Evolutionary conservation across 2,113 vertebrate genomes (phyloP).

Genomic region (Cranoglanis bouderius): DNA sequence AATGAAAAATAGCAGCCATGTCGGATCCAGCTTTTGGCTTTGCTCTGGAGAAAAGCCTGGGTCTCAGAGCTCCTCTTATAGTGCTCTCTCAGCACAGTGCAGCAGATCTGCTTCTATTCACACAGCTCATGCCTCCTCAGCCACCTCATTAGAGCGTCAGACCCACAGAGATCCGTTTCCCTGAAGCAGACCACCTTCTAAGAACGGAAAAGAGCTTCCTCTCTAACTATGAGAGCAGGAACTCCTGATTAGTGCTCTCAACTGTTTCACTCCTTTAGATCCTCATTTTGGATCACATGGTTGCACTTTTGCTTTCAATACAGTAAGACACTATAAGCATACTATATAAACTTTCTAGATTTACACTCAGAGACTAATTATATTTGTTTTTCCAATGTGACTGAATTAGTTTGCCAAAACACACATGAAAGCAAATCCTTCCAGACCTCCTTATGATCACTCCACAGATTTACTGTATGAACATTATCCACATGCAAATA

Average conservation of each 20-base stretch:
- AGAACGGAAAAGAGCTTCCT: slow-evolving; percentile 23
- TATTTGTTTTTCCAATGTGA: neutral
- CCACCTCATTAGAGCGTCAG: slow-evolving; percentile 24
- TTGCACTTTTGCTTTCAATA: slow-evolving; percentile 14
- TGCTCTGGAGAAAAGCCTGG: slow-evolving; percentile 13
- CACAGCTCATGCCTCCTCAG: neutral
- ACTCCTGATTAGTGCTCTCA: neutral
- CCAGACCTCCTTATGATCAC: neutral
- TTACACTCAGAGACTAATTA: neutral
- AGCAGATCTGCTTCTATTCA: slow-evolving; percentile 16
- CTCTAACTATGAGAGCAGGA: neutral
- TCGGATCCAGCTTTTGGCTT: slow-evolving; percentile 21
- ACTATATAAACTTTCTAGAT: slow-evolving; percentile 1
- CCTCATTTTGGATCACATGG: slow-evolving; percentile 19
- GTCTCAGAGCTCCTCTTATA: neutral
- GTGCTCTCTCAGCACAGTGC: neutral
- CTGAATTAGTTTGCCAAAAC: neutral
- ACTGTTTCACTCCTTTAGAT: slow-evolving; percentile 9
- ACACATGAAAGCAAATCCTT: neutral
- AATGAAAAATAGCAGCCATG: slow-evolving; percentile 55
- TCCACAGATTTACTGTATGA: neutral
- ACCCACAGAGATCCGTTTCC: slow-evolving; percentile 20
- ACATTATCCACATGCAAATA: neutral
- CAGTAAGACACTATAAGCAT: neutral
- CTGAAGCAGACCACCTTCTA: slow-evolving; percentile 20